Evolutionary conservation across 2,888 invertebrate genomes (phyloP).

Genomic region (Luperina nickerlii): DNA sequence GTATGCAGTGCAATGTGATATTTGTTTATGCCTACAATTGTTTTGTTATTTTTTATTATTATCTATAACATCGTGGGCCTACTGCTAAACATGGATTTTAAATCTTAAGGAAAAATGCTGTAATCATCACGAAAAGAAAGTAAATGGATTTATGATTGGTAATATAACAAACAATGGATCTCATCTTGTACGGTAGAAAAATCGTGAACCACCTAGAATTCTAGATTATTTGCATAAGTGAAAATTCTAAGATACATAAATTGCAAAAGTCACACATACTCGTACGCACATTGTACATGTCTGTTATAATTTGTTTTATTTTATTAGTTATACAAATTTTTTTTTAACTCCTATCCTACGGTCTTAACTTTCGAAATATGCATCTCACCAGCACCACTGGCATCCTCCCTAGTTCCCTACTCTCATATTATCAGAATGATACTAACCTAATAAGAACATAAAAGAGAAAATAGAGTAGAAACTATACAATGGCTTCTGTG

Average conservation of each 20-base stretch:
- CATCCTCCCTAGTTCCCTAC: background rate
- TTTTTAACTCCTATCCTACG: background rate
- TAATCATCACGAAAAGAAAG: background rate
- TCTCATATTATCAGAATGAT: background rate
- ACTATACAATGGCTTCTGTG: constrained; percentile 72
- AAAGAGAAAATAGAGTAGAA: constrained; percentile 78
- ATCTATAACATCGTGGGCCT: background rate
- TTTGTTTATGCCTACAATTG: no score
- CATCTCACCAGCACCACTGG: background rate
- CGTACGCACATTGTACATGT: background rate
- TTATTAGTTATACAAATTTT: background rate
- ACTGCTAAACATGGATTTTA: no score
- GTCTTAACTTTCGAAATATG: background rate
- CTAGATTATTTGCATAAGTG: background rate
- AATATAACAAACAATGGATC: background rate
- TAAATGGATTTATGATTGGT: no score
- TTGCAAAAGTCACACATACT: background rate
- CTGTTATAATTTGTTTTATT: background rate
- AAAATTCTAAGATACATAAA: background rate
- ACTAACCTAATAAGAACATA: constrained; percentile 84
- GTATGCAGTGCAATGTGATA: no score
- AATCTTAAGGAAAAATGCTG: background rate
- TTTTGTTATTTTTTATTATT: no score
- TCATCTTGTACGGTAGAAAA: background rate
- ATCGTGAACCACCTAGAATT: background rate